phyloP scores from a whole-genome alignment of 1,140 invertebrate genomes.

The Ceratina australensis region DNA sequence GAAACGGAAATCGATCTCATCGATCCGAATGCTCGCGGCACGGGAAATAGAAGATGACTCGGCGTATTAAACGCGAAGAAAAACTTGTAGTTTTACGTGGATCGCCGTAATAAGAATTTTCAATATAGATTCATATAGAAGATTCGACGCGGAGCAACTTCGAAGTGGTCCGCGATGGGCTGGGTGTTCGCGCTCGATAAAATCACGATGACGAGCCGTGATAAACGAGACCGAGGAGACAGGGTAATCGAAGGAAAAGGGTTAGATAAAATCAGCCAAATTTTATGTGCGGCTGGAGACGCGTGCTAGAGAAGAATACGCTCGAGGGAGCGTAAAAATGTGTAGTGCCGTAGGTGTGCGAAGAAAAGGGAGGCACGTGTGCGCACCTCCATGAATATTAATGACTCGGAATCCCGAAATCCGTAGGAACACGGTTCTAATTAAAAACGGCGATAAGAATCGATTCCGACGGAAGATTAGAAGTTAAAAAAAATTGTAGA shows the following conservation, averaged over 20 bases:
- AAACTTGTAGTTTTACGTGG: neutral
- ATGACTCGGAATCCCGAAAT: constrained; percentile 31
- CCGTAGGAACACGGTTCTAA: constrained; percentile 33
- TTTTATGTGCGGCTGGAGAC: constrained; percentile 59
- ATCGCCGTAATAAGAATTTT: constrained; percentile 2
- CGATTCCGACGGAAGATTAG: constrained; percentile 27
- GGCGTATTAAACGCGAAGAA: too few relatives aligned
- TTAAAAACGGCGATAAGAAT: constrained; percentile 47
- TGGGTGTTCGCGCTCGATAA: constrained; percentile 58
- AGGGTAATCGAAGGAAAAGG: constrained; percentile 35
- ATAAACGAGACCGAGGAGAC: constrained; percentile 38
- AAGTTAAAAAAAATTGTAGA: constrained; percentile 46
- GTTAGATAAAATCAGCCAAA: constrained; percentile 62
- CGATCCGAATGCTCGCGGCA: constrained; percentile 20
- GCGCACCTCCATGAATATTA: constrained; percentile 49
- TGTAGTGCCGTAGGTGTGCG: neutral
- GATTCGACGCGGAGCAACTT: too few relatives aligned
- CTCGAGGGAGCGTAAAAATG: constrained; percentile 53
- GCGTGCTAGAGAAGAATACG: constrained; percentile 52
- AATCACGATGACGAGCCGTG: constrained; percentile 53
- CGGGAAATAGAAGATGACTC: constrained; percentile 29
- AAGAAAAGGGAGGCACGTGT: neutral
- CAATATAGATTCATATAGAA: neutral
- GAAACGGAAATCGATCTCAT: constrained; percentile 52
- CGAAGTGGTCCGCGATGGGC: neutral